Percentiles rank a stretch among this genome's conserved stretches.
Conservation (phyloP, 2,888 invertebrate genomes). For the Apomyelois bistriatella region DNA sequence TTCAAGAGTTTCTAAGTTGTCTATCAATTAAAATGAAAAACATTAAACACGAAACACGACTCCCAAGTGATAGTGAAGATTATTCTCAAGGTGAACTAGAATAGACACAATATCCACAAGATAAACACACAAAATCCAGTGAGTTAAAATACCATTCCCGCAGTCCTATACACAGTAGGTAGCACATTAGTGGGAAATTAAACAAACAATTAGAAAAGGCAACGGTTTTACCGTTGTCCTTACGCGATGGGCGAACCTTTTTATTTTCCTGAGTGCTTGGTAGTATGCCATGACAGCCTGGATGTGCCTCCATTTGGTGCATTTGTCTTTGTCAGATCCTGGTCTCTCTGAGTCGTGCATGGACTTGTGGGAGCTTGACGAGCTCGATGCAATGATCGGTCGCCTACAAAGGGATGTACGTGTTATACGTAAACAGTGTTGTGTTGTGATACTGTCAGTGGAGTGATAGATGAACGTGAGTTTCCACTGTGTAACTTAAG, state of each 20-base stretch:
- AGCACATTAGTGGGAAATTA: slow-evolving; percentile 63
- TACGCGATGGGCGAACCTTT: slow-evolving; percentile 84
- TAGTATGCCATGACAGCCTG: slow-evolving; percentile 94
- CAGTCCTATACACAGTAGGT: slow-evolving; percentile 72
- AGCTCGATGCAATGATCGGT: slow-evolving; percentile 74
- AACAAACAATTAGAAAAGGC: slow-evolving; percentile 67
- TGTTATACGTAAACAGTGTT: slow-evolving; percentile 59
- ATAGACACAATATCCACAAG: slow-evolving; percentile 67
- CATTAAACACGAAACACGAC: slow-evolving; percentile 56
- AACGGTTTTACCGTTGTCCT: slow-evolving; percentile 57
- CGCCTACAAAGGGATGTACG: slow-evolving; percentile 73
- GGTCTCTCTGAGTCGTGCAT: slow-evolving; percentile 60
- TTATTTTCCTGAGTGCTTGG: slow-evolving; percentile 93
- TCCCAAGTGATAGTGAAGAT: slow-evolving; percentile 63
- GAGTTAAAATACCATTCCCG: slow-evolving; percentile 67
- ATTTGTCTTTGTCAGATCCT: slow-evolving; percentile 67
- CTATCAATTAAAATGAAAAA: slow-evolving; percentile 57
- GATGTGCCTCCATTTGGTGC: slow-evolving; percentile 90
- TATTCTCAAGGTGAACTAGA: slow-evolving; percentile 60
- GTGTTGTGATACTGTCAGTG: slow-evolving; percentile 29
- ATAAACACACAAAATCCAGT: slow-evolving; percentile 72
- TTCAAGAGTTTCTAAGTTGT: slow-evolving; percentile 44
- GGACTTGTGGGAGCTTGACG: slow-evolving; percentile 71
- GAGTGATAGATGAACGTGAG: slow-evolving; percentile 40
- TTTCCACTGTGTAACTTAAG: slow-evolving; percentile 16